Conservation (phyloP, 2,888 invertebrate species). For the Lycophotia porphyrea region DNA sequence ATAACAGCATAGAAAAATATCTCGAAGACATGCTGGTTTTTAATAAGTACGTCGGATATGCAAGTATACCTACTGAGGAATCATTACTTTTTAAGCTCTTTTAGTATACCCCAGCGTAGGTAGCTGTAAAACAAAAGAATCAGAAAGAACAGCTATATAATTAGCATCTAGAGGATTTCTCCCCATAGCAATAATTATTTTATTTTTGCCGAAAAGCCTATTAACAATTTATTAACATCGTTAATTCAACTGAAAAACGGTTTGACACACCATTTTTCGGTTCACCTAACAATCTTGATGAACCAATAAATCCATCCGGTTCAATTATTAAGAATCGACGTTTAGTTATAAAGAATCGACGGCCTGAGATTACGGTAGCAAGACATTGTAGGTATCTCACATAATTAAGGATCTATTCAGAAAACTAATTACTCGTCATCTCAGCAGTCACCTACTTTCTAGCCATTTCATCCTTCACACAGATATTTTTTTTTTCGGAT, state of each 20-base stretch:
- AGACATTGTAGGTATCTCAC: not conserved
- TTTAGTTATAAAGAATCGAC: too few species aligned
- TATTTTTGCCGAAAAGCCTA: not conserved
- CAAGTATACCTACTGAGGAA: too few species aligned
- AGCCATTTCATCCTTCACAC: not conserved
- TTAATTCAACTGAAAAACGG: slow-evolving; percentile 20
- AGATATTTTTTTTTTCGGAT: too few species aligned
- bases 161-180: not conserved
- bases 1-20: not conserved
- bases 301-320: not conserved
- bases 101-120: not conserved
- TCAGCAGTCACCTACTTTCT: not conserved
- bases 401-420: not conserved
- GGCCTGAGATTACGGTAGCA: not conserved
- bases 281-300: slow-evolving; percentile 34
- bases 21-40: not conserved
- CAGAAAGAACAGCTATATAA: not conserved
- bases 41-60: not conserved
- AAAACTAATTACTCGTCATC: not conserved
- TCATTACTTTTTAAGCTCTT: not conserved
- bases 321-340: too few species aligned
- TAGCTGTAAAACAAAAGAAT: not conserved
- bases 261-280: slow-evolving; percentile 18
- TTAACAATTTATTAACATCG: slow-evolving; percentile 4
- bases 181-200: not conserved